Base-by-base conservation (phyloP, 2,113 vertebrate species). In the Silurus glanis region DNA sequence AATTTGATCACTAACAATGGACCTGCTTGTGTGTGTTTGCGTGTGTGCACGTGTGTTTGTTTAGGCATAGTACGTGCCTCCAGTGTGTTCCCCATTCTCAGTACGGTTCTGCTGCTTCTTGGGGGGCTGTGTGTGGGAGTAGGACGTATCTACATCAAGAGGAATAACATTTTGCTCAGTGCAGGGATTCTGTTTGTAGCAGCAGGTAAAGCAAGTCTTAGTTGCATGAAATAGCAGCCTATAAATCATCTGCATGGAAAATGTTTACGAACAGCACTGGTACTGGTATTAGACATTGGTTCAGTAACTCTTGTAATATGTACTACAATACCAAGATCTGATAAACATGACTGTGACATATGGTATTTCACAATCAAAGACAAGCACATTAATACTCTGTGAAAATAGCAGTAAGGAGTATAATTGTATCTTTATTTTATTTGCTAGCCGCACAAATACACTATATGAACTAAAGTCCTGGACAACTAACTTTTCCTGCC, bases 181-280 rank as follows among this genome's bases (percentile, higher is more conserved):
- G 98, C 98, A 0, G 98, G 98, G 85, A 98, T 99, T 88, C 96
- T 99, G 91, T 99, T 99, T 2, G 98, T 99, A 82, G 98, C 97
- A n/a, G 97, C 98, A 94, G 98, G 98, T 99, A 92, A 95, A 90
- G 62, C 0, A 6, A 82, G 56, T 59, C 13, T n/a, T 49, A 25
- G 3, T 49, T 74, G 47, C 72, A 10, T 72, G 69, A 71, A 6
- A 47, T 9, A 72, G 37, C 10, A 17, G 3, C 37, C 37, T 51
- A 75, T 51, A 75, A 75, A 74, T 74, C 9, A 51, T 74, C 47
- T 23, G 19, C 71, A 23, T 74, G 71, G 47, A 74, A 51, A 21
- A 51, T 49, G 49, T 75, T 75, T 75, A 23, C 19, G 19, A 75
- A 51, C 21, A 13, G 47, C 51, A n/a, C 71, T 49, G 17, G 23